Evolutionary conservation across 2,797 vertebrate genomes (phyloP).

Genomic region (Brachymystax lenok): DNA sequence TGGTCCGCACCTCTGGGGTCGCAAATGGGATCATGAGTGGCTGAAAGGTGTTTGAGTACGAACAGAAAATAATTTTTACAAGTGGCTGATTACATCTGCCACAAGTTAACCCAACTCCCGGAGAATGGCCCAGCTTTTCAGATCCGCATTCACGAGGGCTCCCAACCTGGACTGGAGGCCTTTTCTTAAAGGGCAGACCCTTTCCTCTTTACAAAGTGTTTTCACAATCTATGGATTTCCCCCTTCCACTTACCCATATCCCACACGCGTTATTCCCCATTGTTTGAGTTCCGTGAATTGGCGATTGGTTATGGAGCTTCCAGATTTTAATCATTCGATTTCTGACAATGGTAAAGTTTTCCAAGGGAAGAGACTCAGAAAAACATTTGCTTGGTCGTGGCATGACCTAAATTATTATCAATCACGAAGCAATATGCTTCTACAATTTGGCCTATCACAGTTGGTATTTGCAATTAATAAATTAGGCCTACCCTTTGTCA

Average conservation of each 20-base stretch:
- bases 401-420: not conserved
- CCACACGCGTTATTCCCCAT: constrained; percentile 60
- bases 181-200: constrained; percentile 82
- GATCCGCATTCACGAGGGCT: constrained; percentile 85
- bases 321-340: constrained; percentile 69
- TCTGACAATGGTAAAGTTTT: constrained; percentile 5
- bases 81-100: constrained; percentile 93
- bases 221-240: constrained; percentile 70
- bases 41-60: constrained; percentile 89
- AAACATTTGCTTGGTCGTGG: not conserved
- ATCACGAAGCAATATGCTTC: not conserved
- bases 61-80: constrained; percentile 91
- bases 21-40: constrained; percentile 88
- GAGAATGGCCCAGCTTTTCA: constrained; percentile 87
- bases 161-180: constrained; percentile 87
- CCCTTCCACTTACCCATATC: constrained; percentile 76
- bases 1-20: constrained; percentile 73
- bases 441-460: not conserved
- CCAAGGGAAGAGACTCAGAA: not conserved
- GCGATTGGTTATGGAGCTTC: constrained; percentile 78
- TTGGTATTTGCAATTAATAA: not conserved
- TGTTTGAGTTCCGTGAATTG: constrained; percentile 77
- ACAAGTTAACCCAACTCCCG: constrained; percentile 88
- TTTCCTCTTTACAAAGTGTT: constrained; percentile 63
- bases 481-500: not conserved